phyloP scores from a whole-genome alignment of 2,113 vertebrate species.

The Syngnathoides biaculeatus region DNA sequence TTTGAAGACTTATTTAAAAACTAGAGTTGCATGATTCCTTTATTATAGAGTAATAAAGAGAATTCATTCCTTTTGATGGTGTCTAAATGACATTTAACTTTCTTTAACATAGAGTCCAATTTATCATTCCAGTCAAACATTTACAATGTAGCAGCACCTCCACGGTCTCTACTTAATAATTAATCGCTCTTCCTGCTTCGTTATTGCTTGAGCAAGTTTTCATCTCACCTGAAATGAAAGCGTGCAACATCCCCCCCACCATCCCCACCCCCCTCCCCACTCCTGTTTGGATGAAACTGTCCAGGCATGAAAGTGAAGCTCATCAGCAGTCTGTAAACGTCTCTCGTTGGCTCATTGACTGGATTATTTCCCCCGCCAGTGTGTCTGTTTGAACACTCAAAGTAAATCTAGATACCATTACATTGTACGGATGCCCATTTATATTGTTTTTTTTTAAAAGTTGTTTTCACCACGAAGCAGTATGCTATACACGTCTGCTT shows the following conservation, averaged over 20 bases:
- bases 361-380: slow-evolving; percentile 11
- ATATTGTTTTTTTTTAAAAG: not conserved
- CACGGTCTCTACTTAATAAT: slow-evolving; percentile 29
- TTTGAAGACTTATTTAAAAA: too few relatives aligned
- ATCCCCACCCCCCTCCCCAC: too few relatives aligned
- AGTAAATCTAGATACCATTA: not conserved
- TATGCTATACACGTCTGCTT: too few relatives aligned
- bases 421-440: not conserved
- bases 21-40: too few relatives aligned
- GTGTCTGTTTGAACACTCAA: slow-evolving; percentile 8
- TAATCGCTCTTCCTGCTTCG: slow-evolving; percentile 16
- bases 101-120: too few relatives aligned
- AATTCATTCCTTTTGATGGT: not conserved
- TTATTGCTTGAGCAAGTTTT: slow-evolving; percentile 29
- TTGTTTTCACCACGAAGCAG: not conserved
- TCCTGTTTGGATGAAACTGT: slow-evolving; percentile 27
- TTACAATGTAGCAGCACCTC: not conserved
- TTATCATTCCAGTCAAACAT: slow-evolving; percentile 13
- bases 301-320: slow-evolving; percentile 35
- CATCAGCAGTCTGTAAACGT: slow-evolving; percentile 21
- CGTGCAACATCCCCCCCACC: slow-evolving; percentile 32
- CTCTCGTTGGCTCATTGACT: slow-evolving; percentile 8
- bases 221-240: slow-evolving; percentile 34
- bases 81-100: not conserved
- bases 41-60: too few relatives aligned